Evolutionary conservation across 2,113 vertebrate genomes (phyloP).

Genomic region (Excalfactoria chinensis): DNA sequence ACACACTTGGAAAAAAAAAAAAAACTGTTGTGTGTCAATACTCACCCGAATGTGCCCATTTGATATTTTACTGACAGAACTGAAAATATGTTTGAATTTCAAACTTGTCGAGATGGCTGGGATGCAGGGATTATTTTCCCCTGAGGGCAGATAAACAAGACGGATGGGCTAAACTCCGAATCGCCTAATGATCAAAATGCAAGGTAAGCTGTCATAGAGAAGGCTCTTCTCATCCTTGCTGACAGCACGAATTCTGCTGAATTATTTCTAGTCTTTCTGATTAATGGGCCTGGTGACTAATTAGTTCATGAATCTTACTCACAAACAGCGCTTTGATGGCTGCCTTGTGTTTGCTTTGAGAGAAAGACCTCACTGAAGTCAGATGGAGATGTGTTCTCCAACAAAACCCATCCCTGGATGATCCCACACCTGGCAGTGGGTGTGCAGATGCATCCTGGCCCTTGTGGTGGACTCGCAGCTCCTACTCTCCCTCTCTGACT

Average conservation of each 20-base stretch:
- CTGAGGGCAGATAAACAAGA: conserved; percentile 76
- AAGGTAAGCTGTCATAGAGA: conserved; percentile 67
- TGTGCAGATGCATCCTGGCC: not conserved
- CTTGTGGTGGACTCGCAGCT: not conserved
- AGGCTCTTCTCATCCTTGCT: conserved; percentile 67
- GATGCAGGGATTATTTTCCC: conserved; percentile 72
- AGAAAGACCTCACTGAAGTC: conserved; percentile 11
- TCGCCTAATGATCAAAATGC: conserved; percentile 75
- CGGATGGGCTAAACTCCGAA: conserved; percentile 64
- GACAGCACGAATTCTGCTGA: conserved; percentile 64
- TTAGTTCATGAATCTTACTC: conserved; percentile 54
- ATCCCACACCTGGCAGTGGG: not conserved
- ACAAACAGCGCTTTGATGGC: conserved; percentile 36
- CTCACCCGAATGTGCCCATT: conserved; percentile 55
- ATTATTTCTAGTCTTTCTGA: conserved; percentile 63
- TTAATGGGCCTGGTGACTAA: conserved; percentile 53
- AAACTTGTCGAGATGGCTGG: conserved; percentile 65
- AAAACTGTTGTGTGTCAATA: conserved; percentile 53
- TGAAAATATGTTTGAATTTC: conserved; percentile 75
- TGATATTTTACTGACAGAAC: conserved; percentile 72
- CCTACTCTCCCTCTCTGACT: not conserved
- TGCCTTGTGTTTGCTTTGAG: conserved; percentile 20
- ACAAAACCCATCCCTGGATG: not conserved
- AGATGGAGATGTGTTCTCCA: not conserved
- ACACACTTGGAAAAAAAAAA: not conserved